phyloP scores from a whole-genome alignment of 2,888 invertebrate genomes.

The Dione juno region DNA sequence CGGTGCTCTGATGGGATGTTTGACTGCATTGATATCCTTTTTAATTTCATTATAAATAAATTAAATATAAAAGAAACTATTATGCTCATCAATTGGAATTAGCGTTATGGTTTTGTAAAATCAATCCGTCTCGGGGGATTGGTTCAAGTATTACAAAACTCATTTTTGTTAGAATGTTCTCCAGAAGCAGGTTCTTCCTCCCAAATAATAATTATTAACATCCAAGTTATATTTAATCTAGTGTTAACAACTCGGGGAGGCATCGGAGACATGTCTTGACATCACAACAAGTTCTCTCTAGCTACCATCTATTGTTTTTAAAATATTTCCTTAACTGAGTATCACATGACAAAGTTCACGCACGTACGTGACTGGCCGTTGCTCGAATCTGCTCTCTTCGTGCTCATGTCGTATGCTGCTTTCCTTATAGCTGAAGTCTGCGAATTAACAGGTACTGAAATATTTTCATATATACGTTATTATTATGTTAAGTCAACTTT shows the following conservation, averaged over 20 bases:
- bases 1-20: slow-evolving; percentile 96
- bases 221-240: no score
- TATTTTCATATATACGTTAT: background rate
- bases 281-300: no score
- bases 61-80: background rate
- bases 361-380: slow-evolving; percentile 97
- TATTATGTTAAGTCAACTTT: background rate
- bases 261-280: no score
- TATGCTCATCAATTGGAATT: background rate
- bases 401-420: slow-evolving; percentile 98
- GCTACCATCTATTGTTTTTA: background rate
- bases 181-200: no score
- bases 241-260: no score
- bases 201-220: no score
- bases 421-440: slow-evolving; percentile 98
- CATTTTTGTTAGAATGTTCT: no score
- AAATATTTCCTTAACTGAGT: slow-evolving; percentile 59
- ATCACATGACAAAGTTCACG: slow-evolving; percentile 95
- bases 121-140: background rate
- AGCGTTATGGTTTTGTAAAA: background rate
- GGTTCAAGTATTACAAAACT: background rate
- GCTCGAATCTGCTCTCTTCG: slow-evolving; percentile 97
- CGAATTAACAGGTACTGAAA: slow-evolving; percentile 93
- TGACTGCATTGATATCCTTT: slow-evolving; percentile 97
- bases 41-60: slow-evolving; percentile 49